phyloP scores from a whole-genome alignment of 2,113 vertebrate genomes.

The Pachycephala philippinensis region DNA sequence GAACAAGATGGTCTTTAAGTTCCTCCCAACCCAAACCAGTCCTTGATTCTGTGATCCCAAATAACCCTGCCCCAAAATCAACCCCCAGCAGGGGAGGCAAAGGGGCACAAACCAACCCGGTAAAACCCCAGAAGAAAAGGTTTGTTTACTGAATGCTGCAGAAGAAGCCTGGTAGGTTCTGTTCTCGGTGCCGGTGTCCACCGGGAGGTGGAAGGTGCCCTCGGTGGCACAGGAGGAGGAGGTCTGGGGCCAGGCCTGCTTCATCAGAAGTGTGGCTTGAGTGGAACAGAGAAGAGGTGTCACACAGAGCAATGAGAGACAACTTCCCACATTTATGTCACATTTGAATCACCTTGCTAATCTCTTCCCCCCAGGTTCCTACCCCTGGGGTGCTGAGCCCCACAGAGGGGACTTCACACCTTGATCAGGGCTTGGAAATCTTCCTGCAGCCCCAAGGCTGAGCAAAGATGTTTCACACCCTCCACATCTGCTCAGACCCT shows the following conservation, averaged over 20 bases:
- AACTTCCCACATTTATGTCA: background rate
- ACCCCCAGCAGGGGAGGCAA: background rate
- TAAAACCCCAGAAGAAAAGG: constrained; percentile 37
- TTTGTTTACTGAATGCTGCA: constrained; percentile 88
- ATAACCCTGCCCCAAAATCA: background rate
- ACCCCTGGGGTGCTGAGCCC: background rate
- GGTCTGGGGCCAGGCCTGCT: constrained; percentile 89
- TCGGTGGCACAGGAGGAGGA: constrained; percentile 83
- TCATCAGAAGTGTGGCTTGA: constrained; percentile 89
- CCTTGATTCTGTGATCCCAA: background rate
- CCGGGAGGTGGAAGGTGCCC: constrained; percentile 88
- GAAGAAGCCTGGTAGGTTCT: constrained; percentile 88
- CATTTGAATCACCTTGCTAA: background rate
- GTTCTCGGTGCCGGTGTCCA: constrained; percentile 87
- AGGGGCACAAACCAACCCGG: background rate
- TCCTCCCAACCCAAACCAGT: background rate
- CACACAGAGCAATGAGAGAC: constrained; percentile 48
- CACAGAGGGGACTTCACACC: background rate
- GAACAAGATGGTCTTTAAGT: background rate
- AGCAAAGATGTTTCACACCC: background rate
- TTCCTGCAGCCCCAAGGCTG: background rate
- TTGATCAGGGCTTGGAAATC: background rate
- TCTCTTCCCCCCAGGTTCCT: background rate
- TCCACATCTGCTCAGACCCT: background rate
- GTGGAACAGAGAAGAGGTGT: constrained; percentile 74